A percentile compares a stretch with the other conserved stretches of the same genome.
phyloP scores from a whole-genome alignment of 2,797 vertebrate genomes.

The Alauda arvensis region DNA sequence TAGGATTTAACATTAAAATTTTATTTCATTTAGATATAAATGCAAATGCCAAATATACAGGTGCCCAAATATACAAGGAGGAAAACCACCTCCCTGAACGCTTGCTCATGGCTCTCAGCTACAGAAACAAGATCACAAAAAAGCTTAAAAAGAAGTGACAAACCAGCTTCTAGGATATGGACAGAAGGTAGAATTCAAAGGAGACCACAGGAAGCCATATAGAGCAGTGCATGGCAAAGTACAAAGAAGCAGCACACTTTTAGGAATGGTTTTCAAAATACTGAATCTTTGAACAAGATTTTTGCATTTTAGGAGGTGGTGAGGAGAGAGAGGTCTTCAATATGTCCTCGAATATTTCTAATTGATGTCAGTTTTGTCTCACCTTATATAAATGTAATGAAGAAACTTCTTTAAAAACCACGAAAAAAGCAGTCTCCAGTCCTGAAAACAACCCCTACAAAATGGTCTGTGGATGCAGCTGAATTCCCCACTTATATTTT shows the following conservation, averaged over 20 bases:
- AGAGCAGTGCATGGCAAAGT: not conserved
- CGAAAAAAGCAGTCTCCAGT: rapidly evolving
- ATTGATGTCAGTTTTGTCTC: not conserved
- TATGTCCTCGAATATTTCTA: not conserved
- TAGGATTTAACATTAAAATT: not conserved
- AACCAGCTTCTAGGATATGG: not conserved
- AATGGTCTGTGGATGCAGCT: not conserved
- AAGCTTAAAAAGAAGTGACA: not conserved
- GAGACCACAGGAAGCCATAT: not conserved
- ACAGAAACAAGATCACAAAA: not conserved
- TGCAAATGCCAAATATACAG: not conserved
- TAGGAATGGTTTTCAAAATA: not conserved
- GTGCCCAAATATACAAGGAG: not conserved
- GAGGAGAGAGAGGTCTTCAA: not conserved
- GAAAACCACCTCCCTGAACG: not conserved
- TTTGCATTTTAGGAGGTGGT: not conserved
- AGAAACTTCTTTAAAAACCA: not conserved
- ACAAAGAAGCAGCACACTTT: not conserved
- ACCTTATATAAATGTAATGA: not conserved
- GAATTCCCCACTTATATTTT: not conserved
- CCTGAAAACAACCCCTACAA: not conserved
- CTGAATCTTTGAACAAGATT: not conserved
- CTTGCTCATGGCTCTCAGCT: not conserved
- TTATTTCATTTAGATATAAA: not conserved
- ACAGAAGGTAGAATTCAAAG: not conserved